Percentiles rank a stretch among this genome's conserved stretches.
These are phyloP conservation scores for Gallinago undulata DNA, from an alignment of 2,113 vertebrate species.

Conservation along the genomic window DNA sequence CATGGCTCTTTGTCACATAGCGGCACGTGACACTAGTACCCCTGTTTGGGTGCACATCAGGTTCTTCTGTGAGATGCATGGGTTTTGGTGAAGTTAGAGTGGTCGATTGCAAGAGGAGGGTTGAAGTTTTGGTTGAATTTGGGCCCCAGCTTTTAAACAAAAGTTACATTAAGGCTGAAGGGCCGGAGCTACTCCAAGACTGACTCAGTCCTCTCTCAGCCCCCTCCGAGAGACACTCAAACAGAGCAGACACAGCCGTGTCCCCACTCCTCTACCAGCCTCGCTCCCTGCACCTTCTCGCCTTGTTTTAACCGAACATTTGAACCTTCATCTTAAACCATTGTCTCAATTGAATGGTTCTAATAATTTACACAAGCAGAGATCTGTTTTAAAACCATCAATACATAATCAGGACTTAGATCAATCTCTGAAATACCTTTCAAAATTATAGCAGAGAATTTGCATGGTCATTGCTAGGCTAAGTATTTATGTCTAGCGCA, in stretches of 20 bases:
- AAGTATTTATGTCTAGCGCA: neutral
- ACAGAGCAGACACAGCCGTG: no score
- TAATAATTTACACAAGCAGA: neutral
- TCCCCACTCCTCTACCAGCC: neutral
- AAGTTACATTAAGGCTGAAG: neutral
- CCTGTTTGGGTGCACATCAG: fast-evolving
- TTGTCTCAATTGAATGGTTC: neutral
- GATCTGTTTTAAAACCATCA: neutral
- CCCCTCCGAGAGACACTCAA: neutral
- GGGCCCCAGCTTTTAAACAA: neutral
- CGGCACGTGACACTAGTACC: neutral
- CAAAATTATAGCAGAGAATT: neutral
- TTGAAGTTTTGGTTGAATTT: neutral
- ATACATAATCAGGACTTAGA: neutral
- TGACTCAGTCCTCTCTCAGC: neutral
- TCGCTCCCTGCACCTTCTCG: neutral
- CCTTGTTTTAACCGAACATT: neutral
- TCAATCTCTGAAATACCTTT: neutral
- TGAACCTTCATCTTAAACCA: neutral
- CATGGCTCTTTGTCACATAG: neutral
- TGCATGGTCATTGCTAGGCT: neutral
- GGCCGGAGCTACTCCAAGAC: neutral
- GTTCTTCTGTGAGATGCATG: neutral
- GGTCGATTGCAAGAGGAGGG: neutral
- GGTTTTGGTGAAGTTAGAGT: neutral